phyloP scores from a whole-genome alignment of 2,797 vertebrate genomes.

The Corythornis leucogaster region DNA sequence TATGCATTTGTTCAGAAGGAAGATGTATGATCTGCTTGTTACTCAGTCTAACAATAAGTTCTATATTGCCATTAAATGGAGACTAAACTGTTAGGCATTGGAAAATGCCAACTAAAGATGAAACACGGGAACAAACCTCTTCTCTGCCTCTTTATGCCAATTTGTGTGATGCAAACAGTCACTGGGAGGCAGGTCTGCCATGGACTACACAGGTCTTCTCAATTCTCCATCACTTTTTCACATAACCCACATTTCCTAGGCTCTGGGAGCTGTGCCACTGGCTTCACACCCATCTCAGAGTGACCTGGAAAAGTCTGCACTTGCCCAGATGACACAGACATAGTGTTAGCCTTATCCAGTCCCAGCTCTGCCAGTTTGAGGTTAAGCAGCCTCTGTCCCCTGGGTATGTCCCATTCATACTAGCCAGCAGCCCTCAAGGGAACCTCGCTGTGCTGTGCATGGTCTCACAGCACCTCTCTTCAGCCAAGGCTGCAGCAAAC shows the following conservation, averaged over 20 bases:
- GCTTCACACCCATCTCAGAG: not conserved
- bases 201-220: rapidly evolving
- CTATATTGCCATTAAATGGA: not conserved
- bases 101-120: not conserved
- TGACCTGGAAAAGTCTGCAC: not conserved
- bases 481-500: not conserved
- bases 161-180: not conserved
- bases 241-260: not conserved
- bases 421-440: not conserved
- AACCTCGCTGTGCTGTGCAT: rapidly evolving
- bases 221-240: not conserved
- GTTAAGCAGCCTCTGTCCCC: not conserved
- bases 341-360: not conserved
- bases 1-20: not conserved
- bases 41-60: not conserved
- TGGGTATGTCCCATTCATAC: not conserved
- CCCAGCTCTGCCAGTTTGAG: not conserved
- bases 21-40: not conserved
- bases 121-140: not conserved
- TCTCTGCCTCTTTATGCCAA: not conserved
- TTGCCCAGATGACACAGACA: not conserved
- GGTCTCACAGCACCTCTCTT: not conserved
- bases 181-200: not conserved
- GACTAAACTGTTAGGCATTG: rapidly evolving
- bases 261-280: not conserved